Percentiles rank a stretch among this genome's conserved stretches.
These are phyloP conservation scores for Galbula dea DNA, from an alignment of 2,113 vertebrate species.

Conservation along the genomic window DNA sequence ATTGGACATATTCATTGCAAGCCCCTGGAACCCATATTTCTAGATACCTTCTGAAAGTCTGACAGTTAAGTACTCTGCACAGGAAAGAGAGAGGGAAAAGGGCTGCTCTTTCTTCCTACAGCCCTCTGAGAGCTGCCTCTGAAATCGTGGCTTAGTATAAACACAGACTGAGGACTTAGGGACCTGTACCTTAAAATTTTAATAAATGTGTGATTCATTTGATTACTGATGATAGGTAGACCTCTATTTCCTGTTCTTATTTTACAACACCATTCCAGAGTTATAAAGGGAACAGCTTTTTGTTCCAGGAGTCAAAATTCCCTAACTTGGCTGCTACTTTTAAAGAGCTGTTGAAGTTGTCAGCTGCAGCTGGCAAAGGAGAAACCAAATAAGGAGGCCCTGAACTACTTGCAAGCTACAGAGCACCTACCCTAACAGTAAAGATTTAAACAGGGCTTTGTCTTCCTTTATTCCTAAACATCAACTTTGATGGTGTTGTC, in stretches of 20 bases:
- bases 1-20: background rate
- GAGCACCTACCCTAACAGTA: background rate
- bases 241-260: background rate
- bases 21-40: background rate
- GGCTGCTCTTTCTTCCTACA: background rate
- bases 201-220: background rate
- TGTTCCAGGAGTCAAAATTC: background rate
- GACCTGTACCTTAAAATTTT: background rate
- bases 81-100: background rate
- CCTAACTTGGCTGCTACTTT: background rate
- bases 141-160: background rate
- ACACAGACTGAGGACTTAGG: background rate
- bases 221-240: background rate
- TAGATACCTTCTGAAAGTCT: background rate
- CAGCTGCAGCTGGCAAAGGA: background rate
- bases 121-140: background rate
- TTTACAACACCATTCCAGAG: background rate
- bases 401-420: background rate
- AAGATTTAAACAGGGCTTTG: background rate
- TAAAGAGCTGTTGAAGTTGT: background rate
- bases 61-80: background rate
- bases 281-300: background rate
- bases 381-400: background rate
- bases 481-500: background rate
- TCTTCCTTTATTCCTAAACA: background rate